Percentiles rank a stretch among this genome's conserved stretches.
Conservation (phyloP, 2,113 vertebrate species). For the Acrocephalus arundinaceus region DNA sequence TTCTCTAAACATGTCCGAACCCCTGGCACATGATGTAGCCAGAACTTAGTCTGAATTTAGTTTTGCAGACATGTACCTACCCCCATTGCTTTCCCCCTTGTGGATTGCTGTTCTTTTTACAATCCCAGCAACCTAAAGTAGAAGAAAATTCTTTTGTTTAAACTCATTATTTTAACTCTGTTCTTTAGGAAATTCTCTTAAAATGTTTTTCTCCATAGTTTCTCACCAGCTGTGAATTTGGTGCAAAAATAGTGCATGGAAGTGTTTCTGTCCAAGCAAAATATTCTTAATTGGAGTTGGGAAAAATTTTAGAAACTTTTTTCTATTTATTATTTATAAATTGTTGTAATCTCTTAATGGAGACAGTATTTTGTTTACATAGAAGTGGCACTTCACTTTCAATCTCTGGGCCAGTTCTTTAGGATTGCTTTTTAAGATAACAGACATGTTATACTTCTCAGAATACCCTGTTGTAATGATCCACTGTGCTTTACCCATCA, state of each 20-base stretch:
- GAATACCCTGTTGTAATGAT: constrained; percentile 3
- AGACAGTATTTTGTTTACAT: neutral
- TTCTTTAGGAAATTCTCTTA: neutral
- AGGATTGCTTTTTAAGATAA: neutral
- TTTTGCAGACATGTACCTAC: neutral
- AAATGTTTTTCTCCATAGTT: neutral
- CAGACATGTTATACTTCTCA: neutral
- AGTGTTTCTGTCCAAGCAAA: neutral
- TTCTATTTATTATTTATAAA: neutral
- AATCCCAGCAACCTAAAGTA: neutral
- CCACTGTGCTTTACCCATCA: constrained; percentile 33
- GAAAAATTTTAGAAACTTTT: neutral
- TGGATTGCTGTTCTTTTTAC: neutral
- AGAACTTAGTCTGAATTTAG: constrained; percentile 2
- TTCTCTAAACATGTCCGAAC: constrained; percentile 29
- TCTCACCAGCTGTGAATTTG: neutral
- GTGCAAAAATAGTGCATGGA: neutral
- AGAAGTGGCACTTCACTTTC: neutral
- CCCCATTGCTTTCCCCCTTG: neutral
- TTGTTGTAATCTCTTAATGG: neutral
- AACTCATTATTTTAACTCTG: neutral
- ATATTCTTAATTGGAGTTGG: neutral
- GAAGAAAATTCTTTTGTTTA: constrained; percentile 5
- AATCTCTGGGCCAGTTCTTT: neutral
- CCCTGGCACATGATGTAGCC: neutral